A percentile compares a stretch with the other conserved stretches of the same genome.
Evolutionary conservation across 2,113 vertebrate genomes (phyloP).

Genomic region (Heteronetta atricapilla): DNA sequence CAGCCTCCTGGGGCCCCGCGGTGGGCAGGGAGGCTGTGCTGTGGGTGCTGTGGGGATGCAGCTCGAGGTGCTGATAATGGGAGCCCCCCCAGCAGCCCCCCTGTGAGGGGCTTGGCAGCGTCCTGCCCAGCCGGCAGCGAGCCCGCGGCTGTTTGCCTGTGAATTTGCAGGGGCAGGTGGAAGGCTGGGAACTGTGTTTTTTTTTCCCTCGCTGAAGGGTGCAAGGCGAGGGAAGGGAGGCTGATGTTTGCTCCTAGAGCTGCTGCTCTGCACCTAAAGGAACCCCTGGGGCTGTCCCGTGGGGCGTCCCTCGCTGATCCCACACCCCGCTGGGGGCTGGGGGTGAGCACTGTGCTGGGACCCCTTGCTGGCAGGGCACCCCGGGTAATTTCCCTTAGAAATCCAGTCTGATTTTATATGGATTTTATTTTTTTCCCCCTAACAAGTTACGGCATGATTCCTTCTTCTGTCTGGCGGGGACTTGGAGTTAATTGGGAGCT

Average conservation of each 20-base stretch:
- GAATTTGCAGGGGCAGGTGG: conserved; percentile 57
- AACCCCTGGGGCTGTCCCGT: neutral
- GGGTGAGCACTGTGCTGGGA: neutral
- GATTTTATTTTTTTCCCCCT: neutral
- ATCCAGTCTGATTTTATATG: neutral
- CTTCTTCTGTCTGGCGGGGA: neutral
- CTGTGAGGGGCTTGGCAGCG: neutral
- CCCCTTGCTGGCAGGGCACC: neutral
- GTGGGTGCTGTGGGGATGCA: too few species aligned
- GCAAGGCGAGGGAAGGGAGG: neutral
- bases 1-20: too few species aligned
- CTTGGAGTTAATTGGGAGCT: conserved; percentile 41
- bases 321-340: rapidly evolving
- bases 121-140: neutral
- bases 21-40: too few species aligned
- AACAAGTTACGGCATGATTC: neutral
- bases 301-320: neutral
- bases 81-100: neutral
- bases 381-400: neutral
- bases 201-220: neutral
- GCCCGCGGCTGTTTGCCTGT: conserved; percentile 10
- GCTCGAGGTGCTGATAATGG: too few species aligned
- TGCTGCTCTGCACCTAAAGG: neutral
- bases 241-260: neutral
- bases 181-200: conserved; percentile 15